These are phyloP conservation scores for Styela clava DNA, from an alignment of 23 tunicate genomes.

Conservation along the genomic window DNA sequence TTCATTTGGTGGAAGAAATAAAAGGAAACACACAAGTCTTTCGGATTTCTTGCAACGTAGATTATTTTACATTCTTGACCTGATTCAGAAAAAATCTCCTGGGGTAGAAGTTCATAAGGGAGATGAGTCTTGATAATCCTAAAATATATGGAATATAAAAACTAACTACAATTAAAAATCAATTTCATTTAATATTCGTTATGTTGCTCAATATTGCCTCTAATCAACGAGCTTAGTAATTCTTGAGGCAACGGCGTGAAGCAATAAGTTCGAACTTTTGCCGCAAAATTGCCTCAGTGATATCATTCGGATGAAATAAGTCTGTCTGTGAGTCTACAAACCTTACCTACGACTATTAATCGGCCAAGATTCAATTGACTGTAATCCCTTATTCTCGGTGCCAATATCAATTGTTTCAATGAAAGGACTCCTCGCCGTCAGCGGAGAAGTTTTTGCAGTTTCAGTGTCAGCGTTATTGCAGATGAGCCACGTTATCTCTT, in stretches of 20 bases:
- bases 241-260: too few relatives aligned
- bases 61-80: neutral
- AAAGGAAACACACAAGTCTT: neutral
- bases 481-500: neutral
- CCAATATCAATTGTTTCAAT: neutral
- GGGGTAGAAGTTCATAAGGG: slow-evolving; percentile 3
- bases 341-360: neutral
- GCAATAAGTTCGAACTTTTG: too few relatives aligned
- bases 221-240: too few relatives aligned
- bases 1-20: slow-evolving; percentile 5
- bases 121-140: slow-evolving; percentile 22
- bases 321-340: too few relatives aligned
- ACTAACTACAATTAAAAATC: too few relatives aligned
- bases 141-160: too few relatives aligned
- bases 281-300: too few relatives aligned
- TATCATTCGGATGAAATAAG: too few relatives aligned
- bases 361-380: neutral
- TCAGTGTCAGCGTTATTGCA: neutral
- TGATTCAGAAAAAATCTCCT: neutral
- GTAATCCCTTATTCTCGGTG: neutral
- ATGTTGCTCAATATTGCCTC: too few relatives aligned
- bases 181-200: too few relatives aligned
- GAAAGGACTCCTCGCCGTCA: neutral
- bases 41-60: slow-evolving; percentile 23
- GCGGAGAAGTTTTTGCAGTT: neutral